Conservation (phyloP, 2,797 vertebrate species). For the Leptatherina wallacei region DNA sequence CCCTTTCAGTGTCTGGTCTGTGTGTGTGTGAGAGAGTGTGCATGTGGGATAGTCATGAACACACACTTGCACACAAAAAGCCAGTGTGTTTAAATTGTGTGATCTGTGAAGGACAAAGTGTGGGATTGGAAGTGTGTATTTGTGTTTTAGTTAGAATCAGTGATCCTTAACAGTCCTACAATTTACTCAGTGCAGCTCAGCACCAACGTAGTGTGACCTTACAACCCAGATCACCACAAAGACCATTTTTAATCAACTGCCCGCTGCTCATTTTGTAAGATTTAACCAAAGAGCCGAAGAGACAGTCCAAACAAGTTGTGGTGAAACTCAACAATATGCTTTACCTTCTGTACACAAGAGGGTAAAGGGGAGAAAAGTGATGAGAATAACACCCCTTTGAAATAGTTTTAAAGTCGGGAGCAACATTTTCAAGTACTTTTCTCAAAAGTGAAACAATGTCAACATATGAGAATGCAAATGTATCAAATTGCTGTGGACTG, state of each 20-base stretch:
- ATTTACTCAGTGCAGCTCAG: slow-evolving; percentile 34
- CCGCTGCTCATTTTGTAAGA: slow-evolving; percentile 4
- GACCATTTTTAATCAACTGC: slow-evolving; percentile 29
- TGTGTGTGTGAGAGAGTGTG: not conserved
- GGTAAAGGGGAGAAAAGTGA: not conserved
- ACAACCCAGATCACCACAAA: slow-evolving; percentile 29
- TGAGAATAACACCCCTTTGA: not conserved
- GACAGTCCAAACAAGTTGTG: slow-evolving; percentile 9
- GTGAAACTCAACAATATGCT: not conserved
- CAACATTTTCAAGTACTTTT: not conserved
- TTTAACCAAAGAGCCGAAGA: slow-evolving; percentile 33
- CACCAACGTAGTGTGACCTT: slow-evolving; percentile 27
- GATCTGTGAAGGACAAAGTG: slow-evolving; percentile 11
- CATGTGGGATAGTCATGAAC: not conserved
- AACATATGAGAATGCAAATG: not conserved
- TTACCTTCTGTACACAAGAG: not conserved
- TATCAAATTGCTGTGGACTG: not conserved
- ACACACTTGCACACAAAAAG: not conserved
- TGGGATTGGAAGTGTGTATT: not conserved
- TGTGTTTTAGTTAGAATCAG: slow-evolving; percentile 18
- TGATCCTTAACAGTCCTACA: slow-evolving; percentile 46
- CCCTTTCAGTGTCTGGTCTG: slow-evolving; percentile 25
- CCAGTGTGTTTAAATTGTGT: not conserved
- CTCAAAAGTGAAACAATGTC: not conserved
- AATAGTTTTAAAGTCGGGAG: not conserved